phyloP scores from a whole-genome alignment of 2,888 invertebrate genomes.

The Crossocerus cetratus region DNA sequence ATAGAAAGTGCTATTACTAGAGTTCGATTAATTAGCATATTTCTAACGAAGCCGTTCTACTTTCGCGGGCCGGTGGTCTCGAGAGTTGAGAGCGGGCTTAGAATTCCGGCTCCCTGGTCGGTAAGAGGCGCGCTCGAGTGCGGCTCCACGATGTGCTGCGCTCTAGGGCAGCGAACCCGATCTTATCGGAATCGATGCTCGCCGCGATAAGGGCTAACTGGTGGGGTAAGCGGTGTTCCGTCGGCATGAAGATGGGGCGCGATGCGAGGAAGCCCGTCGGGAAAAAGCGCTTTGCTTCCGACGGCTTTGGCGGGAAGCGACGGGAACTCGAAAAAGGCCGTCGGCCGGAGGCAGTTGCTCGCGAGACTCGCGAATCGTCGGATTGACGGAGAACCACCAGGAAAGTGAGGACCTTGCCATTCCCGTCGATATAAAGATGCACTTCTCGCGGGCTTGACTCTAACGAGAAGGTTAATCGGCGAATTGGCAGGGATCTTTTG shows the following conservation, averaged over 20 bases:
- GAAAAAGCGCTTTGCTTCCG: not conserved
- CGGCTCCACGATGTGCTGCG: constrained; percentile 17
- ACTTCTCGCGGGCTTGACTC: too few species aligned
- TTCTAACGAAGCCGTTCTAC: too few species aligned
- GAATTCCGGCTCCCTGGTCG: not conserved
- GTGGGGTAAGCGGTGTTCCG: not conserved
- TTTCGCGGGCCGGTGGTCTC: too few species aligned
- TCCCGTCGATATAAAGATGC: too few species aligned
- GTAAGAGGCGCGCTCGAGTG: not conserved
- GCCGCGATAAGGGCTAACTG: not conserved
- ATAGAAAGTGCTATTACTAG: too few species aligned
- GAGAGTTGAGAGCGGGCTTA: not conserved
- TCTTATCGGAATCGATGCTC: constrained; percentile 18
- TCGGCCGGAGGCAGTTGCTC: constrained; percentile 27
- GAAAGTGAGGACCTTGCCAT: too few species aligned
- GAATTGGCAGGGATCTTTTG: too few species aligned
- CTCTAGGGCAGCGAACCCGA: constrained; percentile 14
- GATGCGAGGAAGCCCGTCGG: not conserved
- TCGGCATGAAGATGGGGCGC: constrained; percentile 15
- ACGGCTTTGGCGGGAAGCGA: constrained; percentile 7
- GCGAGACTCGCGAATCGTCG: constrained; percentile 17
- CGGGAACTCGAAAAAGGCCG: constrained; percentile 29
- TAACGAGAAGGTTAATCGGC: too few species aligned
- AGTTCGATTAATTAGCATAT: too few species aligned
- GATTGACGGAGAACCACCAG: not conserved